A percentile compares a stretch with the other conserved stretches of the same genome.
phyloP scores from a whole-genome alignment of 2,888 invertebrate species.

The Aleiodes leptofemur region DNA sequence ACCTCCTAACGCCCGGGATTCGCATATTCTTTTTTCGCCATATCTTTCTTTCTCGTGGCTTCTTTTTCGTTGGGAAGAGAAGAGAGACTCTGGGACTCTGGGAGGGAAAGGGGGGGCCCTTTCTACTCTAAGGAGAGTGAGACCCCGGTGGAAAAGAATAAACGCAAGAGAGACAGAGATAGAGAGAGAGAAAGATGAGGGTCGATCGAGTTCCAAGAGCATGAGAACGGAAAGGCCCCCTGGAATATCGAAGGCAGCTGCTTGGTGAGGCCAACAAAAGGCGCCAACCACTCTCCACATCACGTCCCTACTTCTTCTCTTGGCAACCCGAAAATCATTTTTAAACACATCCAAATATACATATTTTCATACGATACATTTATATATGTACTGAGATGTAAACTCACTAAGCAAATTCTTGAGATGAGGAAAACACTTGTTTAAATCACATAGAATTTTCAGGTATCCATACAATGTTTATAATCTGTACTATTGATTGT shows the following conservation, averaged over 20 bases:
- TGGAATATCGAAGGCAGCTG: slow-evolving; percentile 49
- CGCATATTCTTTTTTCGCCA: slow-evolving; percentile 12
- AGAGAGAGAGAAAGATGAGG: slow-evolving; percentile 57
- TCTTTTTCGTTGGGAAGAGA: not conserved
- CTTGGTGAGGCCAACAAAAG: slow-evolving; percentile 49
- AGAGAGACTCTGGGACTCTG: not conserved
- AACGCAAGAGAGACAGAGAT: slow-evolving; percentile 45
- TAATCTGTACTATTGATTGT: too few species aligned
- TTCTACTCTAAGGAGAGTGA: slow-evolving; percentile 4
- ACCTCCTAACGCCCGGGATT: slow-evolving; percentile 23
- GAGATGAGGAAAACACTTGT: too few species aligned
- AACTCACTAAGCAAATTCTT: too few species aligned
- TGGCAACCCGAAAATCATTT: slow-evolving; percentile 7
- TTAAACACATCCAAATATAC: not conserved
- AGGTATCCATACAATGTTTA: too few species aligned
- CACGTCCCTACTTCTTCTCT: slow-evolving; percentile 27
- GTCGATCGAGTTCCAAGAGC: slow-evolving; percentile 72
- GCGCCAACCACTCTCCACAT: slow-evolving; percentile 42
- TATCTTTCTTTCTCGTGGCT: not conserved
- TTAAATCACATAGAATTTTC: too few species aligned
- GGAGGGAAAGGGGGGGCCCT: slow-evolving; percentile 4
- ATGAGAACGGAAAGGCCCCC: slow-evolving; percentile 70
- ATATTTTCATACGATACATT: not conserved
- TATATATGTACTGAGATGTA: not conserved
- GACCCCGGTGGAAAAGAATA: slow-evolving; percentile 12